Percentiles rank a stretch among this genome's conserved stretches.
These are phyloP conservation scores for Xiphydria camelus DNA, from an alignment of 2,888 invertebrate species.

Conservation along the genomic window DNA sequence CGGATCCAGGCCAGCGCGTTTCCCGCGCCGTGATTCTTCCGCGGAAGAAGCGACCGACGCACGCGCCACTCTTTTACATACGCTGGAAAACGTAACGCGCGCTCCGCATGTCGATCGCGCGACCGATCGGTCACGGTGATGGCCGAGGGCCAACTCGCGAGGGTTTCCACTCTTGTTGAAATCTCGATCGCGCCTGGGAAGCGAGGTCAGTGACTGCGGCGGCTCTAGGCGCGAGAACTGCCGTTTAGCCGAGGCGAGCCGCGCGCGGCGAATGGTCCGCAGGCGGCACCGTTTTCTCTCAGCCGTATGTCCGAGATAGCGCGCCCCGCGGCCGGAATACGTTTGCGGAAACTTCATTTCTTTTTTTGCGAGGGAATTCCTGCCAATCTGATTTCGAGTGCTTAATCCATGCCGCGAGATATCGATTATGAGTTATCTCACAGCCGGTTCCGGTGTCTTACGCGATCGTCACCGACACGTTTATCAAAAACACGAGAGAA, in stretches of 20 bases:
- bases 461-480: no score
- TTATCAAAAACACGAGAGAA: no score
- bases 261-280: not conserved
- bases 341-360: no score
- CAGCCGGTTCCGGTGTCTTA: not conserved
- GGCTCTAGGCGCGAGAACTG: not conserved
- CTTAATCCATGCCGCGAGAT: not conserved
- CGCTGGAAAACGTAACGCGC: not conserved
- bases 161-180: not conserved
- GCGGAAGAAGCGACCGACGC: no score
- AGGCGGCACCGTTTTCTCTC: slow-evolving; percentile 1
- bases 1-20: slow-evolving; percentile 1
- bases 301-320: not conserved
- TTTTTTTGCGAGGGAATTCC: no score
- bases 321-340: no score
- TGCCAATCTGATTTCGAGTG: no score
- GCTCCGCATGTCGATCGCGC: not conserved
- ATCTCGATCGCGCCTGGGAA: not conserved
- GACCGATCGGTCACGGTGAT: no score
- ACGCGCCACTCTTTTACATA: no score
- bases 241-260: not conserved
- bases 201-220: not conserved
- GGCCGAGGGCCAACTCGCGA: not conserved
- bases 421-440: not conserved
- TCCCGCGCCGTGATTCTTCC: no score